Evolutionary conservation across 2,888 invertebrate species (phyloP), one percentile per base, ranked within the genome.

Genomic region (Cerastis leucographa): DNA sequence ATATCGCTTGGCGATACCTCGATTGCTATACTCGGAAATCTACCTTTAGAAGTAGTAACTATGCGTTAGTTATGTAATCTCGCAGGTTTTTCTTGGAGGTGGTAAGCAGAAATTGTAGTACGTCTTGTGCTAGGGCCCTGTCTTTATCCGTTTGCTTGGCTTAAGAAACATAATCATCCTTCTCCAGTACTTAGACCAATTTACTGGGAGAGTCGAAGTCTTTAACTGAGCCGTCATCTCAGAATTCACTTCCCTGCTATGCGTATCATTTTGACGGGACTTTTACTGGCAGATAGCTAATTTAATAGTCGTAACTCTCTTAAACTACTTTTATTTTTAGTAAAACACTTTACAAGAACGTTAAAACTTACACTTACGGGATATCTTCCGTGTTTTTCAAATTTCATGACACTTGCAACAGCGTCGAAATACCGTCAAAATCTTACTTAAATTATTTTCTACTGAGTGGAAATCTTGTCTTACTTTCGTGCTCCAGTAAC

Each of bases 1-100:
- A 71, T 80, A 76, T 85, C 69, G 75, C 67, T 76, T 3, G 85
- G 64, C 82, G 82, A 85, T 75, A 82, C 82, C 59, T 68, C 70
- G 66, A 54, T 69, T 70, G 75, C 35, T 71, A 22, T 85, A 82
- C 82, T 85, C 25, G 44, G 82, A 82, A 82, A 56, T 75, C 42
- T 68, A 75, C 71, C 67, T 73, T 80, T 69, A 40, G n/a, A 42
- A 71, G 44, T 54, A 29, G 62, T 67, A 66, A 85, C 64, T 59
- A 62, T 44, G 22, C 14, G 49, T 49, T 83, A 56, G 69, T 25
- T 67, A 14, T 29, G 54, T 56, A 79, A 67, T 49, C 46, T 67
- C 29, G 35, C 4, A 19, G 12, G 0, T 54, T 59, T 72, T 78
- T 42, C 61, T 22, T 61, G 8, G 22, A 35, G 6, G 22, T 49